Evolutionary conservation across 2,888 invertebrate genomes (phyloP).

Genomic region (Lithophane leautieri): DNA sequence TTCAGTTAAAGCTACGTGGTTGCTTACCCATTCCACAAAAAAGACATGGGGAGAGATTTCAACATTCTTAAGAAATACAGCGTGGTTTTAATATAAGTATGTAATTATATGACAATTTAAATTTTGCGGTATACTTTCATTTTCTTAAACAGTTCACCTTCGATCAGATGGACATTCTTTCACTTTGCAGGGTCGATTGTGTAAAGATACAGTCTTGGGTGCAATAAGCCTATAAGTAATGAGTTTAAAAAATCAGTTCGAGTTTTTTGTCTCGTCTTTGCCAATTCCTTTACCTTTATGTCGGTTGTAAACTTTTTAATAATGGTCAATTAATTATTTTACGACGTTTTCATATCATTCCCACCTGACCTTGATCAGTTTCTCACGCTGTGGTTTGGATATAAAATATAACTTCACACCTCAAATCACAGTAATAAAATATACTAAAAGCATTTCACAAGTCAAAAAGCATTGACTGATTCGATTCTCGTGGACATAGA

Average conservation of each 20-base stretch:
- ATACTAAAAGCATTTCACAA: constrained; percentile 5
- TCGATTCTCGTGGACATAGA: neutral
- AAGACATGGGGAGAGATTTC: constrained; percentile 13
- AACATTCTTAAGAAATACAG: constrained; percentile 34
- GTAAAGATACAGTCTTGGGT: constrained; percentile 8
- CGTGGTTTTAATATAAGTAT: constrained; percentile 4
- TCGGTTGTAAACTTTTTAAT: constrained; percentile 10
- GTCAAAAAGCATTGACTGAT: too few relatives aligned
- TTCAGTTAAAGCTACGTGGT: too few relatives aligned
- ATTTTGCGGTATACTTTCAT: constrained; percentile 37
- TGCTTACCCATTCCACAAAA: neutral
- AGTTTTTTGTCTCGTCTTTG: constrained; percentile 2
- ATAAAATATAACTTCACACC: constrained; percentile 38
- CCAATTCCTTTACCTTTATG: neutral
- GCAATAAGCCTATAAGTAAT: constrained; percentile 3
- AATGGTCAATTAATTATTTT: constrained; percentile 11
- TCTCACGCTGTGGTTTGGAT: constrained; percentile 28
- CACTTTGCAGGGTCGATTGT: constrained; percentile 46
- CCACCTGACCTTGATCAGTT: constrained; percentile 22
- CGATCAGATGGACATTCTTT: constrained; percentile 48
- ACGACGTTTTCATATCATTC: neutral
- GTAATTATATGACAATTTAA: constrained; percentile 23
- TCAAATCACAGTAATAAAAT: constrained; percentile 16
- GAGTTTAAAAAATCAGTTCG: neutral
- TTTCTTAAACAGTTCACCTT: constrained; percentile 49